Conservation (phyloP, 2,797 vertebrate genomes). For the Syngnathus acus region DNA sequence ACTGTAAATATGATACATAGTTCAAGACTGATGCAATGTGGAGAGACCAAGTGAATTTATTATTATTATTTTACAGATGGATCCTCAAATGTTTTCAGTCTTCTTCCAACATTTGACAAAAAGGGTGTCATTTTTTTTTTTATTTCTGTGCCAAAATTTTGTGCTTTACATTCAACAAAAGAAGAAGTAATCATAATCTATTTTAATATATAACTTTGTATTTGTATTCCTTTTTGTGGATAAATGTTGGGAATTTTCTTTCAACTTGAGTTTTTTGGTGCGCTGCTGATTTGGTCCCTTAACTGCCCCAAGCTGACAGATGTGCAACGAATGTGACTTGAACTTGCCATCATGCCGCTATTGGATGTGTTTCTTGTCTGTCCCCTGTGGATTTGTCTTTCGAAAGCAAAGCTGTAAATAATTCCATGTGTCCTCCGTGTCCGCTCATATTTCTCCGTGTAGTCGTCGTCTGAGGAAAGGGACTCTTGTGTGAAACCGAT, state of each 20-base stretch:
- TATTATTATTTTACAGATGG: conserved; percentile 62
- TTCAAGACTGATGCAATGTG: conserved; percentile 74
- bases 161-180: conserved; percentile 42
- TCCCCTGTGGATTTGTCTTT: conserved; percentile 25
- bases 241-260: conserved; percentile 27
- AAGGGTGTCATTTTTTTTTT: conserved; percentile 44
- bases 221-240: conserved; percentile 61
- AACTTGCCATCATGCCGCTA: conserved; percentile 63
- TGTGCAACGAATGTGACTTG: conserved; percentile 63
- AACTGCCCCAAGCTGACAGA: conserved; percentile 51
- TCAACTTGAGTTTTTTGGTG: conserved; percentile 24
- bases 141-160: conserved; percentile 95
- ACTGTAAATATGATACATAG: conserved; percentile 93
- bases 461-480: conserved; percentile 45
- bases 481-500: conserved; percentile 59
- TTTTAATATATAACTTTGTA: conserved; percentile 99
- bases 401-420: conserved; percentile 75
- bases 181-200: conserved; percentile 77
- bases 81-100: conserved; percentile 41
- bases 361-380: conserved; percentile 64
- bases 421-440: conserved; percentile 56
- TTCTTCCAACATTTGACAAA: conserved; percentile 29
- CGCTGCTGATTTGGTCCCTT: conserved; percentile 39
- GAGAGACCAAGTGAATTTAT: conserved; percentile 66
- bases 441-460: conserved; percentile 50